These are phyloP conservation scores for Metallyticus violacea DNA, from an alignment of 2,888 invertebrate species.

Conservation along the genomic window DNA sequence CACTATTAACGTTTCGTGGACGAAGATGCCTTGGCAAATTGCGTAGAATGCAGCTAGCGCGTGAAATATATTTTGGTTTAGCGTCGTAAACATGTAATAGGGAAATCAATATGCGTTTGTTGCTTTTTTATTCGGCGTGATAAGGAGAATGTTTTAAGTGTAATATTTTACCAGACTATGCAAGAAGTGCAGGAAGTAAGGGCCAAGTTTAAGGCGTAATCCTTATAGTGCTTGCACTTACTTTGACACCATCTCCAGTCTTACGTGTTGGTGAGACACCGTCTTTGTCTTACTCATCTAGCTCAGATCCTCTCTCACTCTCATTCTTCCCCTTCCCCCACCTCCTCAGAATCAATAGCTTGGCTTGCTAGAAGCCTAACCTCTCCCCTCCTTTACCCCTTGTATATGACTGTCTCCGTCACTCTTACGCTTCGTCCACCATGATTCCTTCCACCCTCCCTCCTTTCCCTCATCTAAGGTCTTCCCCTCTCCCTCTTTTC, in stretches of 20 bases:
- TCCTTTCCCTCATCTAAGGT: background rate
- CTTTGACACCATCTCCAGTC: slow-evolving; percentile 23
- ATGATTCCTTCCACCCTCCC: background rate
- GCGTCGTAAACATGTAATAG: too few species aligned
- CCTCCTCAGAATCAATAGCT: slow-evolving; percentile 35
- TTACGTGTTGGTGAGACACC: background rate
- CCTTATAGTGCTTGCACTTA: slow-evolving; percentile 35
- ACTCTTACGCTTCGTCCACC: slow-evolving; percentile 13
- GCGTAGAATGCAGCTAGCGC: too few species aligned
- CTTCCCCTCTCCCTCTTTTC: slow-evolving; percentile 14
- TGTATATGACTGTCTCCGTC: slow-evolving; percentile 15
- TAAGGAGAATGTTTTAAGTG: too few species aligned
- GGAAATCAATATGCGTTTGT: too few species aligned
- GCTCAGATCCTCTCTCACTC: slow-evolving; percentile 12
- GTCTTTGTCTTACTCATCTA: slow-evolving; percentile 20
- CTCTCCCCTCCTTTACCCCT: slow-evolving; percentile 5
- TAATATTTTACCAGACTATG: background rate
- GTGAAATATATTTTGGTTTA: too few species aligned
- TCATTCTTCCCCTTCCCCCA: slow-evolving; percentile 44
- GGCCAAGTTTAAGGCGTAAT: slow-evolving; percentile 23
- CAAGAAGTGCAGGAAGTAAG: background rate
- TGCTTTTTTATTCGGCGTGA: too few species aligned
- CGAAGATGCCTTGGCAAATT: too few species aligned
- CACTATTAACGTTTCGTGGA: too few species aligned
- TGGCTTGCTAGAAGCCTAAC: slow-evolving; percentile 28